A percentile compares a stretch with the other conserved stretches of the same genome.
Evolutionary conservation across 1,140 invertebrate genomes (phyloP).

Genomic region (Drosophila lacertosa): DNA sequence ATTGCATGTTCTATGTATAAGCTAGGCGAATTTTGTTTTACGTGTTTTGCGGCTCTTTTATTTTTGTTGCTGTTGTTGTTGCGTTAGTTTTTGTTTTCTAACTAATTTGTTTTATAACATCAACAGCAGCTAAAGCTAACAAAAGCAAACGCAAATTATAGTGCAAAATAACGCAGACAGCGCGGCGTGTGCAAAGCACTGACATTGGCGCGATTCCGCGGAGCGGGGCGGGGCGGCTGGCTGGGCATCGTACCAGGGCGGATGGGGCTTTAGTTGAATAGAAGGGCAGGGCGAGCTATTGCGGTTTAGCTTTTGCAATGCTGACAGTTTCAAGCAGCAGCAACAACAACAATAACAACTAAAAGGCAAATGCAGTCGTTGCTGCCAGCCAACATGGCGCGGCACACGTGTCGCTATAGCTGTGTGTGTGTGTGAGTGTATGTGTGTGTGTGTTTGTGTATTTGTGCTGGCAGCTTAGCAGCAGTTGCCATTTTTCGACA

Average conservation of each 20-base stretch:
- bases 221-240: neutral
- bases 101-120: conserved; percentile 81
- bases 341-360: conserved; percentile 12
- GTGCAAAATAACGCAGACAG: conserved; percentile 71
- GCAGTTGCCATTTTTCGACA: conserved; percentile 55
- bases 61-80: conserved; percentile 23
- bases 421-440: conserved; percentile 12
- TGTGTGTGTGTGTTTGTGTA: conserved; percentile 23
- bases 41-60: conserved; percentile 29
- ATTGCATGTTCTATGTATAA: conserved; percentile 69
- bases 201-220: conserved; percentile 36
- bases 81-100: conserved; percentile 58
- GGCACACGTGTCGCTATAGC: conserved; percentile 58
- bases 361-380: conserved; percentile 53
- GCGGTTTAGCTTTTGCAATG: conserved; percentile 75
- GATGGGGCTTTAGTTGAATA: conserved; percentile 15
- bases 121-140: conserved; percentile 54
- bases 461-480: conserved; percentile 42
- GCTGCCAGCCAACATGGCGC: conserved; percentile 76
- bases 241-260: too few species aligned
- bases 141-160: conserved; percentile 72
- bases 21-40: conserved; percentile 58
- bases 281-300: conserved; percentile 32
- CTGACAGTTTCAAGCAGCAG: conserved; percentile 61
- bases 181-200: conserved; percentile 66